phyloP scores from a whole-genome alignment of 2,888 invertebrate genomes.

The Cryptocephalus primarius region DNA sequence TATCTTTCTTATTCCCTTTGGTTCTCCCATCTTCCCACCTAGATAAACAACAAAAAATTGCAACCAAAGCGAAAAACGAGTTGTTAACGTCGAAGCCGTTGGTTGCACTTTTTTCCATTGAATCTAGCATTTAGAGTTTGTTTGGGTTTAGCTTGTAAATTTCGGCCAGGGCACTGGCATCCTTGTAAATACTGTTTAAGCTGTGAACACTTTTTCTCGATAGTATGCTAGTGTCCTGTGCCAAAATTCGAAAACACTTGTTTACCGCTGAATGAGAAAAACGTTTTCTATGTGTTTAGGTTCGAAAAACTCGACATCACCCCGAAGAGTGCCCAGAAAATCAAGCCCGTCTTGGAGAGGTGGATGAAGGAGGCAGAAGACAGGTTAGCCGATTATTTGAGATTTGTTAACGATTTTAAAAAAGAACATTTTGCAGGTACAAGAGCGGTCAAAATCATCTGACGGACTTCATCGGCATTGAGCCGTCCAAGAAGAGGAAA shows the following conservation, averaged over 20 bases:
- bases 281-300: slow-evolving; percentile 42
- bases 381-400: slow-evolving; percentile 46
- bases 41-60: slow-evolving; percentile 3
- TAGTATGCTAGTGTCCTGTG: slow-evolving; percentile 40
- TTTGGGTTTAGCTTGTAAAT: too few species aligned
- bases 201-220: slow-evolving; percentile 6
- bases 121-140: slow-evolving; percentile 1
- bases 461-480: slow-evolving; percentile 92
- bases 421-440: slow-evolving; percentile 52
- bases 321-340: slow-evolving; percentile 98
- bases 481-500: slow-evolving; percentile 94
- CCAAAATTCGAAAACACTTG: slow-evolving; percentile 14
- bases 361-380: slow-evolving; percentile 99
- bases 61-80: slow-evolving; percentile 2
- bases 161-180: slow-evolving; percentile 85
- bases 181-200: slow-evolving; percentile 13
- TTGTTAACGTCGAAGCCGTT: slow-evolving; percentile 2
- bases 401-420: background rate
- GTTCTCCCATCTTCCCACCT: background rate
- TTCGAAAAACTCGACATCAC: slow-evolving; percentile 99
- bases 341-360: slow-evolving; percentile 94
- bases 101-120: slow-evolving; percentile 1
- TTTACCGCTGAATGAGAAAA: background rate
- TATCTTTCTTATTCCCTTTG: slow-evolving; percentile 7
- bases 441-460: slow-evolving; percentile 87